These are phyloP conservation scores for Lerista edwardsae DNA, from an alignment of 2,797 vertebrate genomes.

Conservation along the genomic window DNA sequence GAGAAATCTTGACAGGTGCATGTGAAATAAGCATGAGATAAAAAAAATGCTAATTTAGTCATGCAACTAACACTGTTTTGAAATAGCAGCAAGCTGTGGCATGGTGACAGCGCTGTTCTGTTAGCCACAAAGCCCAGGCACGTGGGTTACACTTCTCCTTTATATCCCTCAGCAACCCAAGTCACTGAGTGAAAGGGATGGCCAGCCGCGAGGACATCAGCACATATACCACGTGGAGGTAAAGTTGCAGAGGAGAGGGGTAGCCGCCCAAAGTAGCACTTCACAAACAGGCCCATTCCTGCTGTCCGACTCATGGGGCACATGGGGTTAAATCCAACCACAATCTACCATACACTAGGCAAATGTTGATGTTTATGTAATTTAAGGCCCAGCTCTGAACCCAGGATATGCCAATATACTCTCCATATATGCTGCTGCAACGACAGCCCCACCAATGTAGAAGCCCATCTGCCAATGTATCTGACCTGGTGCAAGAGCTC, in stretches of 20 bases:
- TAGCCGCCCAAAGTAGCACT: background rate
- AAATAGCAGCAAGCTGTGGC: slow-evolving; percentile 36
- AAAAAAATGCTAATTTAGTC: background rate
- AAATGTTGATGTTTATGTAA: background rate
- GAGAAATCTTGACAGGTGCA: slow-evolving; percentile 6
- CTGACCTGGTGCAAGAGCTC: too few relatives aligned
- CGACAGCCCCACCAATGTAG: too few relatives aligned
- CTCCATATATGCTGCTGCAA: too few relatives aligned
- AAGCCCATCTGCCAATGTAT: too few relatives aligned
- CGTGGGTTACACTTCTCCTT: slow-evolving; percentile 37
- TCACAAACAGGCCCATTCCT: background rate
- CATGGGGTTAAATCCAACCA: background rate
- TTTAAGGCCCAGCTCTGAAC: too few relatives aligned
- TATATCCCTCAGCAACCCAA: slow-evolving; percentile 58
- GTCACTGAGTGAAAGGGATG: slow-evolving; percentile 61
- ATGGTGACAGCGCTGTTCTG: slow-evolving; percentile 55
- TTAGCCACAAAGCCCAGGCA: slow-evolving; percentile 31
- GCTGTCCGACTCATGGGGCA: background rate
- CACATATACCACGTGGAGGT: slow-evolving; percentile 55
- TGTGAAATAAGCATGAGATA: slow-evolving; percentile 56
- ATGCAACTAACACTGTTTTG: slow-evolving; percentile 45
- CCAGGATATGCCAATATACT: too few relatives aligned
- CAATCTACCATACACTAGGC: background rate
- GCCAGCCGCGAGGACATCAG: slow-evolving; percentile 41
- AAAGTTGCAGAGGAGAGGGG: slow-evolving; percentile 44